Evolutionary conservation across 2,113 vertebrate species (phyloP).

Genomic region (Asarcornis scutulata): DNA sequence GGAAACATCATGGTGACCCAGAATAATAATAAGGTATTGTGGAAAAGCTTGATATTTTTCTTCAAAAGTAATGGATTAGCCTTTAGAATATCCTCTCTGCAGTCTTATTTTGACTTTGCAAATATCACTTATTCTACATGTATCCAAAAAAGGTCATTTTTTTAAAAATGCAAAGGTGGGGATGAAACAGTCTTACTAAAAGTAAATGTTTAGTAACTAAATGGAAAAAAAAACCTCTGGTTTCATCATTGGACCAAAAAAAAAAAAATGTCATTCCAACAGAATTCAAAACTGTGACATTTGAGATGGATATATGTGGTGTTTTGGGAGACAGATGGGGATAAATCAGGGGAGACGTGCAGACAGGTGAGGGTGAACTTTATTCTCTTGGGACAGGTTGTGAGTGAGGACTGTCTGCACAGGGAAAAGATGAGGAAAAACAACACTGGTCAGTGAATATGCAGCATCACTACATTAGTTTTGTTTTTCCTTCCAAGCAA

Average conservation of each 20-base stretch:
- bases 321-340: not conserved
- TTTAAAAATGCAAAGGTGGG: not conserved
- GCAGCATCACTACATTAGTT: not conserved
- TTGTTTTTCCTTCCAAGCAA: not conserved
- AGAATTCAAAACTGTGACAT: not conserved
- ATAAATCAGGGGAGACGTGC: not conserved
- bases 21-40: slow-evolving; percentile 77
- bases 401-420: not conserved
- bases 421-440: not conserved
- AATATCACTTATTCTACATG: slow-evolving; percentile 66
- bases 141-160: slow-evolving; percentile 54
- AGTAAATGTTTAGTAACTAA: slow-evolving; percentile 18
- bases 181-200: slow-evolving; percentile 20
- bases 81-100: slow-evolving; percentile 60
- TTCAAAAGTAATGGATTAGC: slow-evolving; percentile 74
- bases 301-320: not conserved
- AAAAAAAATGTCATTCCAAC: not conserved
- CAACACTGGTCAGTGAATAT: not conserved
- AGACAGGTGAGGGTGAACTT: not conserved
- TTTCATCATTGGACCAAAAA: not conserved
- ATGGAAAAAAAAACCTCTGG: not conserved
- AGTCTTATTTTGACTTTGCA: slow-evolving; percentile 69
- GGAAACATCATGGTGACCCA: slow-evolving; percentile 77
- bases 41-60: slow-evolving; percentile 67
- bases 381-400: not conserved